Evolutionary conservation across 2,797 vertebrate species (phyloP).

Genomic region (Hafferia zeledoni): DNA sequence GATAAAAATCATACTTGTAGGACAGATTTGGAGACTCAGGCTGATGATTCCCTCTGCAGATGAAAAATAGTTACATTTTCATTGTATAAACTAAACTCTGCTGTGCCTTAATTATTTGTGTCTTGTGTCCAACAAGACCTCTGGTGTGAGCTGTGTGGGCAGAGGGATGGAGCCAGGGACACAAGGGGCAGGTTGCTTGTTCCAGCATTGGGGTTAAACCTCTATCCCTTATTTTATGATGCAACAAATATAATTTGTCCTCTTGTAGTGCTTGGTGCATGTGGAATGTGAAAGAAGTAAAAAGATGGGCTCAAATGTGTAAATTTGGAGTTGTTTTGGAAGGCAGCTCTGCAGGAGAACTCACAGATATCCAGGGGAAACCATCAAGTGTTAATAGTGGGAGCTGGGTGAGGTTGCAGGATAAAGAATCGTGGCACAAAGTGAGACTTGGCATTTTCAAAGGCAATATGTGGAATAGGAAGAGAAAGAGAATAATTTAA

Average conservation of each 20-base stretch:
- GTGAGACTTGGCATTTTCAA: conserved; percentile 1
- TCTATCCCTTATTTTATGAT: neutral
- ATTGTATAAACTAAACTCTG: neutral
- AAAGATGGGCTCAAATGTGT: neutral
- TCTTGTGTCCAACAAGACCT: neutral
- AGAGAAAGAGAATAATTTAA: conserved; percentile 35
- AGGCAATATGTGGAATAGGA: conserved; percentile 3
- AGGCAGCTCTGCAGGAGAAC: conserved; percentile 7
- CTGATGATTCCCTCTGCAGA: neutral
- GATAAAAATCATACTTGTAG: neutral
- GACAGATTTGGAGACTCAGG: neutral
- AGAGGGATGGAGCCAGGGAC: neutral
- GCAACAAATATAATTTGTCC: neutral
- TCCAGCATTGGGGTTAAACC: accelerated
- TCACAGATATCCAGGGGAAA: neutral
- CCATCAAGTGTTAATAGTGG: neutral
- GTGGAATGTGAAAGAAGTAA: neutral
- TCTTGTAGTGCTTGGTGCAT: neutral
- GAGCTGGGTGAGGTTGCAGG: neutral
- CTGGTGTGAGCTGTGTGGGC: neutral
- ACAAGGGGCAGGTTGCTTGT: accelerated
- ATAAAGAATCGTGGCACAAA: neutral
- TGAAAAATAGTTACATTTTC: neutral
- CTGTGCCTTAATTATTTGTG: accelerated
- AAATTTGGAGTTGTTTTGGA: neutral